Evolutionary conservation across 2,113 vertebrate genomes (phyloP), one percentile per base, ranked within the genome.

Genomic region (Heterochromis multidens): DNA sequence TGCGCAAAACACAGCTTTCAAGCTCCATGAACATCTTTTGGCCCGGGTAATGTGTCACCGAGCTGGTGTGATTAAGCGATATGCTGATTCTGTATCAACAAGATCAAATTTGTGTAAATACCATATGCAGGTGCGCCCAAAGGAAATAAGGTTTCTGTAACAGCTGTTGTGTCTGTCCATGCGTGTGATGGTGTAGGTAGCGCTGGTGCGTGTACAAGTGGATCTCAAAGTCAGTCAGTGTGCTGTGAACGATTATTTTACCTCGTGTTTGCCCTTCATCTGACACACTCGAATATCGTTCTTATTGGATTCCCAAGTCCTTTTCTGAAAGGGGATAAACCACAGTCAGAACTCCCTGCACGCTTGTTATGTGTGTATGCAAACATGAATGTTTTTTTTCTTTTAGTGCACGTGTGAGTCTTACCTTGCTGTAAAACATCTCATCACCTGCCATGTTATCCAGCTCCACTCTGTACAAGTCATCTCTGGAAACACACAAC

Each of bases 191-290:
- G 88, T 78, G 27, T 62, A 57, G 82, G 88, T 79, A 29, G 46
- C 78, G 67, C 70, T 57, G 83, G 81, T 82, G 83, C 76, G 62
- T 62, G 76, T 56, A 21, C 16, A 49, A 80, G 80, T 67, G 77
- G 80, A 58, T 87, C 65, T 89, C 81, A 88, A 72, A 83, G 80
- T 83, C 49, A 58, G 58, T 23, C 49, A 58, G 43, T 21, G 29
- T 57, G 62, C 80, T 84, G 79, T 63, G 81, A 33, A 25, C 1
- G 2, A 37, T 52, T 63, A 14, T 76, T 56, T 57, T 91, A 99
- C 98, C 97, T 99, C 97, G 1, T 98, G 97, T 83, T 99, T 99
- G 88, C 98, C 98, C 94, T 99, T 99, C 98, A 99, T 99, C 59
- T 97, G 89, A 90, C 98, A 99, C 95, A 99, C 97, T 82, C 97